phyloP scores from a whole-genome alignment of 1,140 invertebrate species.

The Diorhabda elongata region DNA sequence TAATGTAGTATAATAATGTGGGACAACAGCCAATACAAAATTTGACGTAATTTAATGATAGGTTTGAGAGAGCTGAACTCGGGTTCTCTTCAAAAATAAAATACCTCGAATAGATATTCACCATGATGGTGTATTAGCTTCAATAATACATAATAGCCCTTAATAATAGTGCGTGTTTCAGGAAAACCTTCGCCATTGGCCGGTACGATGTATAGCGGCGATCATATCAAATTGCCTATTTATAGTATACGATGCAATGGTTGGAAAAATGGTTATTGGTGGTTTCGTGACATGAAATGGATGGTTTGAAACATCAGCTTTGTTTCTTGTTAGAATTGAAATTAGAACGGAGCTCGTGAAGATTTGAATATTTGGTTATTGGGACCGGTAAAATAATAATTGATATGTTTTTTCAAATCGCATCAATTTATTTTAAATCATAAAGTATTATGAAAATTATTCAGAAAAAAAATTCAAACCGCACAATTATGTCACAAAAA shows the following conservation, averaged over 20 bases:
- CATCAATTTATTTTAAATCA: neutral
- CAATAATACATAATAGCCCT: conserved; percentile 47
- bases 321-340: conserved; percentile 29
- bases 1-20: neutral
- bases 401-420: neutral
- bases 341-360: conserved; percentile 37
- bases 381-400: neutral
- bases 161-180: conserved; percentile 45
- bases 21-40: neutral
- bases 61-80: conserved; percentile 25
- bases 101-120: conserved; percentile 35
- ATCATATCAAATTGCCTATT: conserved; percentile 44
- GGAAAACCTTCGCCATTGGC: conserved; percentile 37
- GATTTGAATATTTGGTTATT: neutral
- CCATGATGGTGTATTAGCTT: conserved; percentile 41
- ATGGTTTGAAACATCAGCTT: conserved; percentile 16
- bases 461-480: neutral
- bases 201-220: conserved; percentile 22
- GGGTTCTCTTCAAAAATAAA: conserved; percentile 26
- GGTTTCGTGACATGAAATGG: conserved; percentile 25
- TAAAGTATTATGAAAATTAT: neutral
- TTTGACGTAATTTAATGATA: conserved; percentile 39
- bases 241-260: conserved; percentile 37
- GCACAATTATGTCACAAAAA: too few species aligned
- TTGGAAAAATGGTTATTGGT: conserved; percentile 43